Conservation (phyloP, 2,113 vertebrate species). For the Strix aluco region DNA sequence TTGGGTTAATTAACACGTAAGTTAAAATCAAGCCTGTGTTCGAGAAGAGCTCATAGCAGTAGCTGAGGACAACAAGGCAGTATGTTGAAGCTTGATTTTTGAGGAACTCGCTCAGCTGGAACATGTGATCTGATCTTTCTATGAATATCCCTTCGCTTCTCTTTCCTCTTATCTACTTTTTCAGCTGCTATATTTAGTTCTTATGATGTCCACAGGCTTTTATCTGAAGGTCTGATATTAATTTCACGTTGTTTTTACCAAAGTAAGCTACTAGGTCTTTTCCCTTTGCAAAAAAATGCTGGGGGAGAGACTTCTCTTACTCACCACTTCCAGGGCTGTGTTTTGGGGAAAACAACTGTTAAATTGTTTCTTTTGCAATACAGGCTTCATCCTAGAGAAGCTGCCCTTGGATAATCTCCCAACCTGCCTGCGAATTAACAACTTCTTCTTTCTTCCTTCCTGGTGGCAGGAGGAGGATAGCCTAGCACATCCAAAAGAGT, state of each 20-base stretch:
- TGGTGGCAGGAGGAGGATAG: neutral
- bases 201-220: neutral
- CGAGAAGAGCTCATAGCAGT: accelerated
- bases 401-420: neutral
- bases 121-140: neutral
- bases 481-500: neutral
- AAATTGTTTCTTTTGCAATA: neutral
- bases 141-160: neutral
- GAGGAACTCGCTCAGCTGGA: neutral
- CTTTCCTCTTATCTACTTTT: neutral
- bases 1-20: neutral
- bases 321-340: neutral
- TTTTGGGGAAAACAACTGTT: neutral
- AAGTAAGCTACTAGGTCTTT: neutral
- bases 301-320: neutral
- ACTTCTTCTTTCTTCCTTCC: neutral
- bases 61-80: neutral
- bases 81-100: neutral
- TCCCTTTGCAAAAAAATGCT: neutral
- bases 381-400: neutral
- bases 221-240: neutral
- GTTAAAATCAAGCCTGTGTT: neutral
- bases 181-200: neutral
- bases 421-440: neutral
- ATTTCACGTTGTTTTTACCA: neutral